phyloP scores from a whole-genome alignment of 1,140 invertebrate species.

The Orussus abietinus region DNA sequence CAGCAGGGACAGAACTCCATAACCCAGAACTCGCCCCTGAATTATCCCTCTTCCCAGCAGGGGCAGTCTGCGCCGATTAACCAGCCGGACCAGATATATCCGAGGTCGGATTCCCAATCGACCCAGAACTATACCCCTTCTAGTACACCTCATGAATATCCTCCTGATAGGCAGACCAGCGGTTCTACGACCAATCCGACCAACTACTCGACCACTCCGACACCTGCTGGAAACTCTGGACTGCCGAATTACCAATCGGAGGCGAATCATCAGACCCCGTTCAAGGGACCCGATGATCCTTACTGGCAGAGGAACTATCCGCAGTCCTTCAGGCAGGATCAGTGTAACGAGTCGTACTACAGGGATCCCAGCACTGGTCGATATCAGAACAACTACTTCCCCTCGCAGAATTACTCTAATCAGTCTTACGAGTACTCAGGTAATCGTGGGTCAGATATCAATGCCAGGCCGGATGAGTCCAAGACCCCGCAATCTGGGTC shows the following conservation, averaged over 20 bases:
- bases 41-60: conserved; percentile 29
- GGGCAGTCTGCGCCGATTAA: conserved; percentile 18
- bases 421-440: conserved; percentile 37
- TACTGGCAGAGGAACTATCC: conserved; percentile 47
- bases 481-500: conserved; percentile 18
- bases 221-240: conserved; percentile 21
- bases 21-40: conserved; percentile 24
- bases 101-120: conserved; percentile 27
- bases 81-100: conserved; percentile 34
- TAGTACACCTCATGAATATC: conserved; percentile 24
- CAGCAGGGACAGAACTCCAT: conserved; percentile 26
- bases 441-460: conserved; percentile 21
- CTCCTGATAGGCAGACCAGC: conserved; percentile 24
- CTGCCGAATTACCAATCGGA: conserved; percentile 29
- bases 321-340: conserved; percentile 32
- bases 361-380: conserved; percentile 33
- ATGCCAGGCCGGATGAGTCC: conserved; percentile 21
- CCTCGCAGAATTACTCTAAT: conserved; percentile 41
- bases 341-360: conserved; percentile 40
- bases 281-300: conserved; percentile 36
- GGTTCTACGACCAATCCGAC: conserved; percentile 23
- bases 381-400: conserved; percentile 43
- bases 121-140: conserved; percentile 30
- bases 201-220: conserved; percentile 30
- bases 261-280: conserved; percentile 22